Conservation (phyloP, 2,888 invertebrate genomes). For the Eulithis testata region DNA sequence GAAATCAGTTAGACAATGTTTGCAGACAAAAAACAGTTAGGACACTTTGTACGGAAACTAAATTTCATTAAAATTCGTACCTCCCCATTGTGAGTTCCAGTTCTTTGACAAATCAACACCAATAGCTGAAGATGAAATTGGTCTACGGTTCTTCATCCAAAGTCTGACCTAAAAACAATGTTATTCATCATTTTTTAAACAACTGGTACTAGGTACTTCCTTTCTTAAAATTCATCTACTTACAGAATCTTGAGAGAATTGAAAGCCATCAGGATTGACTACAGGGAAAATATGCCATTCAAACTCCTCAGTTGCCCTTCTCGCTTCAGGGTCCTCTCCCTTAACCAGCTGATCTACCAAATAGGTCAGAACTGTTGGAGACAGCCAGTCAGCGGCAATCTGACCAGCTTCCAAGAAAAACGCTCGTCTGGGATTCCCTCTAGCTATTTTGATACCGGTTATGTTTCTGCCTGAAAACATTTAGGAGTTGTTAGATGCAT, state of each 20-base stretch:
- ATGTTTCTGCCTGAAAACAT: slow-evolving; percentile 70
- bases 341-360: slow-evolving; percentile 85
- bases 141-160: slow-evolving; percentile 87
- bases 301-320: slow-evolving; percentile 78
- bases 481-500: no score
- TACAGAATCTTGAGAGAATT: slow-evolving; percentile 86
- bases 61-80: slow-evolving; percentile 46
- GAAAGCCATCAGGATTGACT: slow-evolving; percentile 91
- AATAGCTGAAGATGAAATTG: slow-evolving; percentile 59
- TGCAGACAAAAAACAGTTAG: neutral
- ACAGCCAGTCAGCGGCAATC: slow-evolving; percentile 91
- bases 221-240: slow-evolving; percentile 37
- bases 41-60: no score
- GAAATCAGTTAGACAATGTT: slow-evolving; percentile 10
- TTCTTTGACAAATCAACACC: slow-evolving; percentile 88
- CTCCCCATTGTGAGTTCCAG: slow-evolving; percentile 87
- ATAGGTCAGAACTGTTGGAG: slow-evolving; percentile 86
- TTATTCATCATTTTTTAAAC: no score
- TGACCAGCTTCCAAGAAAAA: slow-evolving; percentile 82
- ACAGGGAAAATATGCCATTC: slow-evolving; percentile 91
- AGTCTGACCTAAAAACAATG: slow-evolving; percentile 74
- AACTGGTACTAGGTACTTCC: no score
- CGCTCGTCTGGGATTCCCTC: slow-evolving; percentile 55
- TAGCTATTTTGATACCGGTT: slow-evolving; percentile 73
- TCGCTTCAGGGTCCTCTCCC: slow-evolving; percentile 77